Percentiles rank a stretch among this genome's conserved stretches.
Evolutionary conservation across 2,113 vertebrate species (phyloP).

Genomic region (Morone saxatilis): DNA sequence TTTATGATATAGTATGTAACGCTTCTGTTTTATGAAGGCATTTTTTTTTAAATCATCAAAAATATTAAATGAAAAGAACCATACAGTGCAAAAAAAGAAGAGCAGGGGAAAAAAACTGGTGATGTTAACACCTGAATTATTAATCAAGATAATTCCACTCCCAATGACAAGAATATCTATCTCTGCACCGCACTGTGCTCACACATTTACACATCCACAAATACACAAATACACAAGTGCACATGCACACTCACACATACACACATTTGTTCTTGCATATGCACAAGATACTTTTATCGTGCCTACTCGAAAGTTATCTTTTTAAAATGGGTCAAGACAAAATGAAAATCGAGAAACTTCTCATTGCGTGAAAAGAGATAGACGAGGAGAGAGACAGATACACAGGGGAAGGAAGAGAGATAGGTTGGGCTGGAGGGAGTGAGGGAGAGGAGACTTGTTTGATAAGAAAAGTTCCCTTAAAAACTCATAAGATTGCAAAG

Average conservation of each 20-base stretch:
- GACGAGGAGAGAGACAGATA: conserved; percentile 51
- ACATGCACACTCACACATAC: conserved; percentile 8
- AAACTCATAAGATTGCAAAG: conserved; percentile 50
- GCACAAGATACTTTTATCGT: conserved; percentile 57
- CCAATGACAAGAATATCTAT: conserved; percentile 70
- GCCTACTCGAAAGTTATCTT: conserved; percentile 66
- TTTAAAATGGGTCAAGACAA: conserved; percentile 77
- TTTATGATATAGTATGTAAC: conserved; percentile 1
- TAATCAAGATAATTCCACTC: conserved; percentile 73
- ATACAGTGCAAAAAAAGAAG: conserved; percentile 27
- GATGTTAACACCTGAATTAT: conserved; percentile 76
- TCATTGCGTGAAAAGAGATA: conserved; percentile 55
- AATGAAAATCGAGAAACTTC: conserved; percentile 66
- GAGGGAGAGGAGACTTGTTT: conserved; percentile 19
- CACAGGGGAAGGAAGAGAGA: conserved; percentile 42
- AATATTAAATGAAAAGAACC: conserved; percentile 35
- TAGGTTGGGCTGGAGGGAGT: conserved; percentile 27
- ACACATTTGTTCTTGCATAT: conserved; percentile 45
- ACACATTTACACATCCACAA: conserved; percentile 17
- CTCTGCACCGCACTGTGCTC: conserved; percentile 27
- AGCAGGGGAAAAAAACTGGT: conserved; percentile 9
- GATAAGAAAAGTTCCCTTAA: conserved; percentile 61
- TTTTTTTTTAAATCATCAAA: conserved; percentile 1
- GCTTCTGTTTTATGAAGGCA: neutral
- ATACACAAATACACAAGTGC: conserved; percentile 8